Percentiles rank a stretch among this genome's conserved stretches.
These are phyloP conservation scores for Xenopus tropicalis DNA, from an alignment of 2,113 vertebrate genomes.

Conservation along the genomic window DNA sequence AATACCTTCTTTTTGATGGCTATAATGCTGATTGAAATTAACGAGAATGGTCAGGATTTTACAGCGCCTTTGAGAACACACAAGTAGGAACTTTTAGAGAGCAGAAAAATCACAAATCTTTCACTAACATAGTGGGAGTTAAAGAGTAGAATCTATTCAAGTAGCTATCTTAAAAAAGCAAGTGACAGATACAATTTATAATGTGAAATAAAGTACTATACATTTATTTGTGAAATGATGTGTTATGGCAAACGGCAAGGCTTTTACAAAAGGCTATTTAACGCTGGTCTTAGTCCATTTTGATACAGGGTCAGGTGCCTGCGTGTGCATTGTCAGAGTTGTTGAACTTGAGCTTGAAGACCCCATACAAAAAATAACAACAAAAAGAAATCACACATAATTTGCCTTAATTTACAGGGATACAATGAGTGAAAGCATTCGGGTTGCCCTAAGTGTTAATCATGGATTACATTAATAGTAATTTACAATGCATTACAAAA, in stretches of 20 bases:
- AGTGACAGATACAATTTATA: constrained; percentile 43
- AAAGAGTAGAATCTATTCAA: constrained; percentile 23
- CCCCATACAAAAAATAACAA: constrained; percentile 47
- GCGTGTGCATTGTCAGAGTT: constrained; percentile 37
- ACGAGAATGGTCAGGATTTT: constrained; percentile 21
- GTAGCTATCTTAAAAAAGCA: constrained; percentile 18
- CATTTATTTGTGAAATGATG: constrained; percentile 56
- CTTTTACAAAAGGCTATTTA: constrained; percentile 30
- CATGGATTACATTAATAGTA: constrained; percentile 49
- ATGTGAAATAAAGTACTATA: constrained; percentile 44
- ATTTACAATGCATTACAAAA: constrained; percentile 57
- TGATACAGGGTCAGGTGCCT: constrained; percentile 41
- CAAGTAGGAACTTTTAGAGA: constrained; percentile 16
- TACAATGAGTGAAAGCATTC: constrained; percentile 51
- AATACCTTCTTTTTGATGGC: constrained; percentile 25
- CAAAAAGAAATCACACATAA: constrained; percentile 47
- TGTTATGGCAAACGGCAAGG: constrained; percentile 60
- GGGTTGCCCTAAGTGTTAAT: constrained; percentile 51
- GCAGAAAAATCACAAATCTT: constrained; percentile 16
- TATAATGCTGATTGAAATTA: constrained; percentile 26
- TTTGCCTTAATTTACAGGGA: constrained; percentile 43
- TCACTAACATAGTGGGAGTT: constrained; percentile 16
- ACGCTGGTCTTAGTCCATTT: constrained; percentile 51
- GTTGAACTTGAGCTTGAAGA: constrained; percentile 44
- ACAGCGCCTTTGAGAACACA: constrained; percentile 27